phyloP scores from a whole-genome alignment of 2,888 invertebrate genomes.

The Microplitis deprimator region DNA sequence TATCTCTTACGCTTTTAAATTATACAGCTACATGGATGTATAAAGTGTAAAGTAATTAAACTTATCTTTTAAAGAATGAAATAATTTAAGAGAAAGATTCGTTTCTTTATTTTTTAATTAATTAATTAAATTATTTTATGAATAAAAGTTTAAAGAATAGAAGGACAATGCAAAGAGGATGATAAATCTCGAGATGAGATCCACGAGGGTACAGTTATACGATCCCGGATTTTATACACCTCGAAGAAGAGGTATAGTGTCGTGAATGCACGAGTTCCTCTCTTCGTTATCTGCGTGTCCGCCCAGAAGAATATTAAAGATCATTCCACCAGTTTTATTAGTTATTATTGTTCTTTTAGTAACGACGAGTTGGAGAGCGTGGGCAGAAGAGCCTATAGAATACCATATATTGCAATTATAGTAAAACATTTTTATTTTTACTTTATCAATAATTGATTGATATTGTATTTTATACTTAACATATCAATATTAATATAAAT shows the following conservation, averaged over 20 bases:
- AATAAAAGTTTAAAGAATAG: neutral
- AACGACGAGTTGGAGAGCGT: neutral
- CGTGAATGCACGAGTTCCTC: constrained; percentile 20
- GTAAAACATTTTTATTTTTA: too few relatives aligned
- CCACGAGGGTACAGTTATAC: constrained; percentile 34
- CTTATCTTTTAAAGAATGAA: too few relatives aligned
- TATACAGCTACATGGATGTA: too few relatives aligned
- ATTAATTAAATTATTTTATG: neutral
- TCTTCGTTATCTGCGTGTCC: constrained; percentile 21
- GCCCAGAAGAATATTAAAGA: constrained; percentile 25
- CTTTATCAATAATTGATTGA: too few relatives aligned
- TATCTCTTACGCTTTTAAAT: too few relatives aligned
- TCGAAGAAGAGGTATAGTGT: constrained; percentile 23
- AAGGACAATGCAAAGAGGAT: neutral
- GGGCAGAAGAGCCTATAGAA: neutral
- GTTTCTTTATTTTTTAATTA: too few relatives aligned
- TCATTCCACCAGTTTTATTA: neutral
- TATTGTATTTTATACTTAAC: too few relatives aligned
- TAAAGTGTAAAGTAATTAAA: too few relatives aligned
- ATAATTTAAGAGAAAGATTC: too few relatives aligned
- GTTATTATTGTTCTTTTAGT: constrained; percentile 8
- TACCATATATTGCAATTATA: neutral
- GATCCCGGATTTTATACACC: constrained; percentile 16
- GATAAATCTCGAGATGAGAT: constrained; percentile 19
- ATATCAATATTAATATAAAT: too few relatives aligned